phyloP scores from a whole-genome alignment of 2,113 vertebrate species.

The Cyrtonyx montezumae region DNA sequence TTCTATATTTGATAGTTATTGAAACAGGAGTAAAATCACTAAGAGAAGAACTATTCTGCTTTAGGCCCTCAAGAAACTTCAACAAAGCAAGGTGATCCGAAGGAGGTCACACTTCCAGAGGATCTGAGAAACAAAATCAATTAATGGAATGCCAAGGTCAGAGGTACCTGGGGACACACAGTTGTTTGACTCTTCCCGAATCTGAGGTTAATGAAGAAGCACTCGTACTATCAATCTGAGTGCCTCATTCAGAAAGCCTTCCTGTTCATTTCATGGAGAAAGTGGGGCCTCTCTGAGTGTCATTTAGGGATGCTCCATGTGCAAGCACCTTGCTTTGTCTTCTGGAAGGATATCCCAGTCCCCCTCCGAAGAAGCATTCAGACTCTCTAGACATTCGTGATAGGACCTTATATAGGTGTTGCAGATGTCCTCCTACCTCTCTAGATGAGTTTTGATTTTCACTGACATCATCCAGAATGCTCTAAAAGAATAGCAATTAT shows the following conservation, averaged over 20 bases:
- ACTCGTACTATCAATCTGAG: background rate
- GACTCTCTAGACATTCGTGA: background rate
- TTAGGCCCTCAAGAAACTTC: background rate
- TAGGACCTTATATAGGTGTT: background rate
- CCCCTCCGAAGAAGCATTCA: background rate
- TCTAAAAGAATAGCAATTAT: background rate
- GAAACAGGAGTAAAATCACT: background rate
- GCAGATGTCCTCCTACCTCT: background rate
- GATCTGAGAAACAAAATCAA: background rate
- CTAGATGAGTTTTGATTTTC: background rate
- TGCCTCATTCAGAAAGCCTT: background rate
- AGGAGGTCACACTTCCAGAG: background rate
- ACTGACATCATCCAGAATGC: background rate
- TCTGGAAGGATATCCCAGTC: background rate
- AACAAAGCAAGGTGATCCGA: background rate
- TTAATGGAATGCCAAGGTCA: background rate
- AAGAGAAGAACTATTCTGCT: background rate
- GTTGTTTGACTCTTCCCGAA: background rate
- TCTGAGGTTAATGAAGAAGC: background rate
- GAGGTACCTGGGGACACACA: background rate
- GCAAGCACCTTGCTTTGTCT: background rate
- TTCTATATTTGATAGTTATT: background rate
- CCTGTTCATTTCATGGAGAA: background rate
- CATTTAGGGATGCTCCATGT: background rate
- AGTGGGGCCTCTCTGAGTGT: background rate